Base-by-base conservation (phyloP, 2,797 vertebrate genomes). In the Spinus pinus region DNA sequence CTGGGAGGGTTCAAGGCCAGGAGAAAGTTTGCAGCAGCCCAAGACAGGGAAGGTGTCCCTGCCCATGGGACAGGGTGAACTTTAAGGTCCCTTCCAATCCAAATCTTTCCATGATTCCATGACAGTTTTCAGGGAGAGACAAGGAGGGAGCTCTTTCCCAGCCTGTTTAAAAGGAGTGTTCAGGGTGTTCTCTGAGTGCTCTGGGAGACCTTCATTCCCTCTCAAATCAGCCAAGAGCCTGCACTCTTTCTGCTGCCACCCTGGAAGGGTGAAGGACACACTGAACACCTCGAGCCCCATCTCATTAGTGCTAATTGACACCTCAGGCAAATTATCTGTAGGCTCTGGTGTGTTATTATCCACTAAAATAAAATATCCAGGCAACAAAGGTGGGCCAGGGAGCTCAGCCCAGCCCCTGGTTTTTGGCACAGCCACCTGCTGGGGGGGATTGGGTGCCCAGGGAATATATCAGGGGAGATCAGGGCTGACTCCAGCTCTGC, bases 251-350 rank as follows among this genome's bases (percentile, higher is more conserved):
- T 81, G 54, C 83, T 74, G 66, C 70, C 42, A 2, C 31, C 14
- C 25, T 51, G 70, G 25, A 11, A 75, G 39, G 57, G 3, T 2
- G 9, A 33, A 64, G 50, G 50, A 24, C 23, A 47, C 23, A 0
- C 77, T 33, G 62, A 64, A 58, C 53, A 28, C 21, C 2, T 12
- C 0, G 0, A 35, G 3, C 37, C 33, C 56, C 41, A 2, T 8
- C 39, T 85, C 35, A 1, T 51, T 41, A 35, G 30, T 8, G 46
- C 4, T 53, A 46, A 75, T 46, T 54, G 31, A 21, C 21, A 49
- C 24, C 35, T 28, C 46, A 49, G 25, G 10, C 30, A 12, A 49
- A 37, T 44, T 56, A 31, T 30, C 90, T 14, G 2, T 4, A 31
- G 73, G 56, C 35, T 16, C 70, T 33, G 33, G 3, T 39, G 67